These are phyloP conservation scores for Holothuria scabra DNA, from an alignment of 53 echinoderm and acorn worm genomes.

Conservation along the genomic window DNA sequence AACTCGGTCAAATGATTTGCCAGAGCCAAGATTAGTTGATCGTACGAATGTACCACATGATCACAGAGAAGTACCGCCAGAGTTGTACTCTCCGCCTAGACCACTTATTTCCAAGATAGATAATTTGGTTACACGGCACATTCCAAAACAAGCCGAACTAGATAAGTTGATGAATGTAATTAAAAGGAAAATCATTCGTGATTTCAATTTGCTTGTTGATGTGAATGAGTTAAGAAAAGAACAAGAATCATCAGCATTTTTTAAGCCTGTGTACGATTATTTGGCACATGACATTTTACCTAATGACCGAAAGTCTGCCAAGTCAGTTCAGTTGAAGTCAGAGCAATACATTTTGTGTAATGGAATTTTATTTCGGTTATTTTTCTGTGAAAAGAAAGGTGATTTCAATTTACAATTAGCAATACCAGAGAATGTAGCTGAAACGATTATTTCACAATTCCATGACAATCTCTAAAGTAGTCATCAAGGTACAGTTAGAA, in stretches of 20 bases:
- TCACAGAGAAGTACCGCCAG: not conserved
- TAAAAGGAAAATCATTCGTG: slow-evolving; percentile 1
- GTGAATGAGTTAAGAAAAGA: slow-evolving; percentile 2
- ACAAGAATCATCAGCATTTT: not conserved
- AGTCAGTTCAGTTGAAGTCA: not conserved
- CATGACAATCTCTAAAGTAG: too few species aligned
- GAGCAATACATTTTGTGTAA: not conserved
- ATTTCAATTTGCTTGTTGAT: slow-evolving; percentile 12
- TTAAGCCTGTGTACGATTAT: slow-evolving; percentile 6
- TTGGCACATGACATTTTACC: too few species aligned
- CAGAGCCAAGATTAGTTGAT: not conserved
- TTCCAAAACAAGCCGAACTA: not conserved
- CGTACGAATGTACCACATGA: not conserved
- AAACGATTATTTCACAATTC: not conserved
- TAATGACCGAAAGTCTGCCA: not conserved
- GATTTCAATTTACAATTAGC: not conserved
- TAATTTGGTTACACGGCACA: not conserved
- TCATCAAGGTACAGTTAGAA: not conserved
- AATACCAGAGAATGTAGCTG: not conserved
- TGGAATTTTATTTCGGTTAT: slow-evolving; percentile 8
- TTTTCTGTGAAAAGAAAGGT: not conserved
- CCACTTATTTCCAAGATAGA: too few species aligned
- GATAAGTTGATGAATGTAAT: too few species aligned
- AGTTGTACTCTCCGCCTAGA: too few species aligned
- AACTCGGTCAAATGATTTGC: not conserved